A percentile compares a stretch with the other conserved stretches of the same genome.
Conservation (phyloP, 2,113 vertebrate genomes). For the Toxotes chatareus region DNA sequence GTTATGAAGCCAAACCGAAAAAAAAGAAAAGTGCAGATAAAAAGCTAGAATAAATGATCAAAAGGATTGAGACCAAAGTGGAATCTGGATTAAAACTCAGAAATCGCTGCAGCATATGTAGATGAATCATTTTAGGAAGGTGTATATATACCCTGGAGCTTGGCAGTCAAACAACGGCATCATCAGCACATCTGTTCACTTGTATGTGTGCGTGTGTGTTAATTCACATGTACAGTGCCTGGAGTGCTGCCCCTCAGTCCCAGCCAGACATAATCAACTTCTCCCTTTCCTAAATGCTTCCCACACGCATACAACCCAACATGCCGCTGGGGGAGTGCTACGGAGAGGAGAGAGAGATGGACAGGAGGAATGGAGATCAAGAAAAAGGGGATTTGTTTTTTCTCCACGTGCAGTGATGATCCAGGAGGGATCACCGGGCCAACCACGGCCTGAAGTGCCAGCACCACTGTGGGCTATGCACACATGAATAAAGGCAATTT, state of each 20-base stretch:
- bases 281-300: conserved; percentile 62
- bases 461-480: conserved; percentile 4
- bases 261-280: conserved; percentile 54
- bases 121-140: conserved; percentile 27
- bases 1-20: too few species aligned
- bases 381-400: neutral
- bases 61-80: neutral
- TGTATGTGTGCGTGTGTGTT: conserved; percentile 23
- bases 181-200: conserved; percentile 49
- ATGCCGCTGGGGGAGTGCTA: conserved; percentile 39
- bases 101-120: conserved; percentile 1
- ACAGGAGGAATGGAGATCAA: neutral
- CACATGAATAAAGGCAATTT: conserved; percentile 7
- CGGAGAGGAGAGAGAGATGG: conserved; percentile 9
- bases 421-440: neutral
- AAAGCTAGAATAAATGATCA: neutral
- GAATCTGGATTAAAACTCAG: conserved; percentile 11
- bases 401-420: neutral
- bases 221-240: conserved; percentile 35
- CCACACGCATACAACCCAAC: conserved; percentile 16
- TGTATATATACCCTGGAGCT: conserved; percentile 29
- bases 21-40: too few species aligned
- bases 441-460: neutral
- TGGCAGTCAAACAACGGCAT: neutral
- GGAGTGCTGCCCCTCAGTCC: conserved; percentile 28